Percentiles rank a stretch among this genome's conserved stretches.
These are phyloP conservation scores for Microtus ochrogaster DNA, from an alignment of 2,113 vertebrate species.

Conservation along the genomic window DNA sequence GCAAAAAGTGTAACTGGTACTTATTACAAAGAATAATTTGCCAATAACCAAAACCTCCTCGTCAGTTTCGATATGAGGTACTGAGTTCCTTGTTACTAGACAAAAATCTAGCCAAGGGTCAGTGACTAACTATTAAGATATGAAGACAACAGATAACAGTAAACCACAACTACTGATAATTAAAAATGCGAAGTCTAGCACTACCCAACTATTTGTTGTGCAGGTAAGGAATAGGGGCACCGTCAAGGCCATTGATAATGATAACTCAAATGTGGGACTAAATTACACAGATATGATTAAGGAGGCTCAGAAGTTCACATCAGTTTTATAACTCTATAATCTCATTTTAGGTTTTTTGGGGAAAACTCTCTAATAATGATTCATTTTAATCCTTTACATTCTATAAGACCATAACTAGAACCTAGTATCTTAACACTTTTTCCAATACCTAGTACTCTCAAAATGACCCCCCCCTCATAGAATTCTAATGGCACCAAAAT, in stretches of 20 bases:
- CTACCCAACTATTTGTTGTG: neutral
- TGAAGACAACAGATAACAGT: neutral
- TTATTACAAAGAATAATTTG: neutral
- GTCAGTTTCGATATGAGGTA: neutral
- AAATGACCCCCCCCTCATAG: neutral
- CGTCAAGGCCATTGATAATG: neutral
- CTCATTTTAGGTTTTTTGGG: neutral
- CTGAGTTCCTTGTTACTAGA: constrained; percentile 45
- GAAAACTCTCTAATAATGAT: neutral
- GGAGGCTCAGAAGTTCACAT: neutral
- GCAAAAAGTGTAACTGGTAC: neutral
- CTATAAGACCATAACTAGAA: constrained; percentile 33
- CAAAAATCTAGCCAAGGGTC: neutral
- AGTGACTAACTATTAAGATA: neutral
- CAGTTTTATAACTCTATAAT: constrained; percentile 7
- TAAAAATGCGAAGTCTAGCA: neutral
- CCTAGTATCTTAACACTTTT: neutral
- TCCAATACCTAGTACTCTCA: neutral
- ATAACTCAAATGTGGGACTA: neutral
- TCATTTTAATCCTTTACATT: constrained; percentile 40
- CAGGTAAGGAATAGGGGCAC: neutral
- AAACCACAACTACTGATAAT: neutral
- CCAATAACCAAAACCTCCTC: constrained; percentile 8
- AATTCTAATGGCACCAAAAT: constrained; percentile 27
- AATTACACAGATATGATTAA: neutral